Evolutionary conservation across 2,113 vertebrate genomes (phyloP).

Genomic region (Neolamprologus kungweensis): DNA sequence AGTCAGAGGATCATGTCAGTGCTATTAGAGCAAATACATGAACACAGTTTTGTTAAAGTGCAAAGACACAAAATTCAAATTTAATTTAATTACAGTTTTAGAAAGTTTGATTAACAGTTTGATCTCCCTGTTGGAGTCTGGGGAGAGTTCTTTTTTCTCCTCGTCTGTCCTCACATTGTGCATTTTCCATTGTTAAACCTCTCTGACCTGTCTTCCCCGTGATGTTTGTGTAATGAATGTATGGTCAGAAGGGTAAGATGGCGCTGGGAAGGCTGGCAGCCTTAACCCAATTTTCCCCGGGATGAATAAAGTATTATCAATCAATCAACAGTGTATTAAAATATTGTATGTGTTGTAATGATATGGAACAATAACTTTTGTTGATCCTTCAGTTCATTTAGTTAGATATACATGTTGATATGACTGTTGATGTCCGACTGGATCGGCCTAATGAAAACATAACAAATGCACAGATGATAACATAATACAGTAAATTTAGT

Average conservation of each 20-base stretch:
- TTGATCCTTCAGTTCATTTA: neutral
- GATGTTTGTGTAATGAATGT: neutral
- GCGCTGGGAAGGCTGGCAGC: neutral
- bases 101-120: neutral
- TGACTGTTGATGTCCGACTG: neutral
- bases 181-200: neutral
- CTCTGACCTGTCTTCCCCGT: neutral
- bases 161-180: neutral
- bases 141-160: neutral
- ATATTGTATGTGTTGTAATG: neutral
- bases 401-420: neutral
- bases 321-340: neutral
- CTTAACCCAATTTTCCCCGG: rapidly evolving
- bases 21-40: neutral
- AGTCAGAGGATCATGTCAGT: neutral
- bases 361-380: neutral
- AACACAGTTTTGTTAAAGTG: neutral
- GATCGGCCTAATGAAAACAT: neutral
- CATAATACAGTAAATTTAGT: no score
- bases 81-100: neutral
- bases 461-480: neutral
- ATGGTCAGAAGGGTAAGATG: rapidly evolving
- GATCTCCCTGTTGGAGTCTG: neutral
- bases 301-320: neutral
- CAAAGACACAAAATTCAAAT: neutral